Evolutionary conservation across 2,113 vertebrate genomes (phyloP), one percentile per base, ranked within the genome.

Genomic region (Raja brachyura): DNA sequence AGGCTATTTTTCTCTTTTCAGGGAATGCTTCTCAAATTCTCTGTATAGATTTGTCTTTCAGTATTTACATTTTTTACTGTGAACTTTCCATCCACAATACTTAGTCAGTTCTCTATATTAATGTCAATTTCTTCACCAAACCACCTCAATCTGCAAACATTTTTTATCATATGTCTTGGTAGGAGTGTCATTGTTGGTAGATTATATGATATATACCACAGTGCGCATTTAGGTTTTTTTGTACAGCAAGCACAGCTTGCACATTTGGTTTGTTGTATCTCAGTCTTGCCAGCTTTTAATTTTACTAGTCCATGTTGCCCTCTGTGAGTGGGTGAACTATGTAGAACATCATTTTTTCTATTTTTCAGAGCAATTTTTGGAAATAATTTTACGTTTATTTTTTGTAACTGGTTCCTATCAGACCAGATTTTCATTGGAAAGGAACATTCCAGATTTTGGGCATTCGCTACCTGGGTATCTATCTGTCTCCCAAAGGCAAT

Each of bases 201-300:
- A 61, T 70, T 90, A 39, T 33, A 90, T 90, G 66, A 90, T 90
- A 70, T 48, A 61, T 70, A 90, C 39, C 22, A 33, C 88, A 4
- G 48, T 73, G 31, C 61, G 70, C 61, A 90, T 90, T 20, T 70
- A 6, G 22, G 48, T 70, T 22, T 70, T 70, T 63, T 48, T 70
- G n/a, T 31, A 33, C 18, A 7, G 22, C 6, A 70, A 39, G 18
- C 48, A 14, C 88, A 68, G 66, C 66, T 90, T 90, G 88, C 7
- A 11, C 5, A 33, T 90, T 18, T 90, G 33, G 22, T 90, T 90
- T 90, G 88, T 90, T 28, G 56, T 59, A 90, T 33, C 66, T 48
- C 61, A 90, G 33, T 31, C 88, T 33, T 70, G 59, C 31, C 63
- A 70, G 31, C 68, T 18, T 90, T 90, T 90, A 90, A 90, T 70